Conservation (phyloP, 2,888 invertebrate species). For the Conus canariensis region DNA sequence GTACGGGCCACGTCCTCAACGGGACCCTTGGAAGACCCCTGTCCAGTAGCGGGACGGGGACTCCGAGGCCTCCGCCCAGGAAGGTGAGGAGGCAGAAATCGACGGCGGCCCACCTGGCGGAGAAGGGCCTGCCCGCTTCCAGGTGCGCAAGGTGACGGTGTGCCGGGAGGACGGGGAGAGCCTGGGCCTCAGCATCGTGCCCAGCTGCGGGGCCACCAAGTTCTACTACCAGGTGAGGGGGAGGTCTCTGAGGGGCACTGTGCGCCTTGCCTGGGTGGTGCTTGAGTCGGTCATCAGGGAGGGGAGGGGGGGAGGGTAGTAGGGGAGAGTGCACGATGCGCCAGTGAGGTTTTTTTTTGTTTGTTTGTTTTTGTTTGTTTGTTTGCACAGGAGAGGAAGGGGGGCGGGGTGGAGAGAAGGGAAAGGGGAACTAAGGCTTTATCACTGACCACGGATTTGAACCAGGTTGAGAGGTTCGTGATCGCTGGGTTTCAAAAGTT, state of each 20-base stretch:
- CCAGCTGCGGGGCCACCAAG: constrained; percentile 69
- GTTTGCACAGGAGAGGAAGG: too few species aligned
- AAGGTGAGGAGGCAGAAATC: constrained; percentile 30
- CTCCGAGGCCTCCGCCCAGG: constrained; percentile 18
- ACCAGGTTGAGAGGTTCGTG: too few species aligned
- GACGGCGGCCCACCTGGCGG: constrained; percentile 16
- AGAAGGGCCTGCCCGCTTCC: constrained; percentile 52
- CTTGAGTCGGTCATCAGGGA: neutral
- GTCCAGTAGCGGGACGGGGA: neutral
- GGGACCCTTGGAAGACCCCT: neutral
- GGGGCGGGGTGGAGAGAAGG: too few species aligned
- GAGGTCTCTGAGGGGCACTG: too few species aligned
- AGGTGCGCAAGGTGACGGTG: constrained; percentile 58
- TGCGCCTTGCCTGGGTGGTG: neutral
- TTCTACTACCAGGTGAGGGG: constrained; percentile 71
- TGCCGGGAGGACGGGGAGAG: constrained; percentile 64
- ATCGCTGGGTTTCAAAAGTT: neutral
- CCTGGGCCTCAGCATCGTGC: constrained; percentile 74
- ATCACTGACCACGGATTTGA: too few species aligned
- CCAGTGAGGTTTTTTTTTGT: neutral
- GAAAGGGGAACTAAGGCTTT: too few species aligned
- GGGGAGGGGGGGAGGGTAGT: neutral
- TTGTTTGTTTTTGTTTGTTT: neutral
- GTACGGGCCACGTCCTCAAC: neutral
- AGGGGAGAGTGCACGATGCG: neutral